Evolutionary conservation across 2,113 vertebrate species (phyloP).

Genomic region (Puntigrus tetrazona): DNA sequence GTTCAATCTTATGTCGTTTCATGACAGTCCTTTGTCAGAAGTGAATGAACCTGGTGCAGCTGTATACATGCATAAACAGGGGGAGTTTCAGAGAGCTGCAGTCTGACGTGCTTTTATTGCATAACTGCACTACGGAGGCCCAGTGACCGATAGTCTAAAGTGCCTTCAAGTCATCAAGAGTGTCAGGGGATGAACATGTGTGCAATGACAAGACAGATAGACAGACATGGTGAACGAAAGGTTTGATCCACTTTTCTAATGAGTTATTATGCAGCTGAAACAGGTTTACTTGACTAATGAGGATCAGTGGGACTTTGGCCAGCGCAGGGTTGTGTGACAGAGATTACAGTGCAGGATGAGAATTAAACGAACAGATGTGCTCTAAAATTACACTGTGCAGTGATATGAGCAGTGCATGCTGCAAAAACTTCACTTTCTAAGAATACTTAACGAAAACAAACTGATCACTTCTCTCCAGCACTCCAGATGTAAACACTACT

Average conservation of each 20-base stretch:
- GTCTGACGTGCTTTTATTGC: slow-evolving; percentile 32
- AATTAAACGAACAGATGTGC: slow-evolving; percentile 15
- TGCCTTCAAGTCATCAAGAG: slow-evolving; percentile 1
- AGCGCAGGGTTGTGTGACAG: not conserved
- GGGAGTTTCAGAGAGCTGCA: slow-evolving; percentile 16
- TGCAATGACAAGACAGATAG: not conserved
- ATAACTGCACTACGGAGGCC: slow-evolving; percentile 28
- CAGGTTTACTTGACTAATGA: slow-evolving; percentile 19
- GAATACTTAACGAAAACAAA: not conserved
- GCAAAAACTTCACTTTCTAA: slow-evolving; percentile 7
- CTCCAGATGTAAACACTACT: not conserved
- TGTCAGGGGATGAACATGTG: not conserved
- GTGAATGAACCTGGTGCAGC: not conserved
- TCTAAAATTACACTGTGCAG: slow-evolving; percentile 6
- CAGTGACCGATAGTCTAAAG: slow-evolving; percentile 17
- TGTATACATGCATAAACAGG: slow-evolving; percentile 2
- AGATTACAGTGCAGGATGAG: slow-evolving; percentile 3
- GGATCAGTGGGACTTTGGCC: slow-evolving; percentile 13
- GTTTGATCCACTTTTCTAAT: not conserved
- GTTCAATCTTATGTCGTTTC: not conserved
- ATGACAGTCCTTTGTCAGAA: not conserved
- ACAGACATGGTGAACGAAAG: not conserved
- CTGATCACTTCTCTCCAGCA: not conserved
- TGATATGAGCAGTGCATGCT: not conserved
- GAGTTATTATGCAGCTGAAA: not conserved